These are phyloP conservation scores for Cathartes aura DNA, from an alignment of 2,113 vertebrate genomes.

Conservation along the genomic window DNA sequence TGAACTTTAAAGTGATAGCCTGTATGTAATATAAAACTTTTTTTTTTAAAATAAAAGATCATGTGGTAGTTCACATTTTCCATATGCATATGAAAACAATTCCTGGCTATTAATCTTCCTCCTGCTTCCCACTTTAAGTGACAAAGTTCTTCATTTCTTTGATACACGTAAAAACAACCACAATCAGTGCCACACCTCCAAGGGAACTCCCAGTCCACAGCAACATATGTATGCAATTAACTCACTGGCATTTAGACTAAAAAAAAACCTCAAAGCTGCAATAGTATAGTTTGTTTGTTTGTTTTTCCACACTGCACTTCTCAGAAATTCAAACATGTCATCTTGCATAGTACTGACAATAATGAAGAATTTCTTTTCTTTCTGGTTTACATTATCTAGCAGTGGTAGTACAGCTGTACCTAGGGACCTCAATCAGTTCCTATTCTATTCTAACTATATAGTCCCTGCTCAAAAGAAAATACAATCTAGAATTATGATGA, in stretches of 20 bases:
- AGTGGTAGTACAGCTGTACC: not conserved
- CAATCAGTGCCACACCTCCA: not conserved
- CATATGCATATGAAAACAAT: not conserved
- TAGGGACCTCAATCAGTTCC: not conserved
- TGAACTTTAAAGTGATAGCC: not conserved
- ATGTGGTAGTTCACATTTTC: not conserved
- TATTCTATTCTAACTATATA: not conserved
- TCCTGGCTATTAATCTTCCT: not conserved
- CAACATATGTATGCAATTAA: not conserved
- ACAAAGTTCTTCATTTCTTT: not conserved
- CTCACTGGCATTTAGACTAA: not conserved
- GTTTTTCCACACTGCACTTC: not conserved
- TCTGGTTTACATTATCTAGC: not conserved
- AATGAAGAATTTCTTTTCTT: not conserved
- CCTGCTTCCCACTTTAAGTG: not conserved
- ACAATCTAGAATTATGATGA: not conserved
- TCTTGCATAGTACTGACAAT: not conserved
- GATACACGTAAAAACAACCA: not conserved
- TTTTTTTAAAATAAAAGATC: not conserved
- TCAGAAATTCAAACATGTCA: not conserved
- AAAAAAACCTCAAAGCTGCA: not conserved
- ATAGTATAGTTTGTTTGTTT: not conserved
- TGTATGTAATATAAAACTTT: not conserved
- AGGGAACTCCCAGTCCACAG: not conserved
- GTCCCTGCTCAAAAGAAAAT: not conserved